Evolutionary conservation across 2,888 invertebrate species (phyloP), one percentile per base, ranked within the genome.

Genomic region (Volucella inflata): DNA sequence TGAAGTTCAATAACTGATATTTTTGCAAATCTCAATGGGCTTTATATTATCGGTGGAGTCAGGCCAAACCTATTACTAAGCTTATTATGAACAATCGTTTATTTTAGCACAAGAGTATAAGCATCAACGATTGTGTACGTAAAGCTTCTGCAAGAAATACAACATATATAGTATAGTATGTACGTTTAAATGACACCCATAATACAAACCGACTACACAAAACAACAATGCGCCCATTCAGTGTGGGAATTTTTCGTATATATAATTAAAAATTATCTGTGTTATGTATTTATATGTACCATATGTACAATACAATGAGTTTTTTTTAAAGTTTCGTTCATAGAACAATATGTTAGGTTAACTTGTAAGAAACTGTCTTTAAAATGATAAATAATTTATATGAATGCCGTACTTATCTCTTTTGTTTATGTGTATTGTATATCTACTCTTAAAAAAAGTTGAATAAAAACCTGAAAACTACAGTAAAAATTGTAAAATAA

Each of bases 171-270:
- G n/a, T n/a, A n/a, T n/a, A n/a, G n/a, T 65, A 62, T 44, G 51
- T 38, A 51, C 2, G 65, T 57, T 14, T 46, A 50, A 76, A 76
- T 79, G 84, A 60, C 53, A 74, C 75, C 59, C 84, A 71, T 55
- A 71, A 68, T 21, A 68, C 55, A 76, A 40, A 68, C 42, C 76
- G 44, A 62, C 76, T 85, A 59, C 14, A 38, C 65, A 67, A 71
- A 60, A 30, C 65, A 85, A 85, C 85, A 85, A 85, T 85, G 85
- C 50, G 16, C 42, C 67, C 79, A 85, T 85, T 85, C 60, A 85
- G 51, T 72, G 68, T 81, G 81, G 40, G 81, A 84, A 67, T 42
- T 38, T 78, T 62, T 74, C 16, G 51, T 59, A n/a, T 72, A 76
- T 42, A 67, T 80, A 16, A n/a, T n/a, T 21, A 21, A 21, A 4